Base-by-base conservation (phyloP, 1,140 invertebrate genomes). In the Dendroctonus ponderosae region DNA sequence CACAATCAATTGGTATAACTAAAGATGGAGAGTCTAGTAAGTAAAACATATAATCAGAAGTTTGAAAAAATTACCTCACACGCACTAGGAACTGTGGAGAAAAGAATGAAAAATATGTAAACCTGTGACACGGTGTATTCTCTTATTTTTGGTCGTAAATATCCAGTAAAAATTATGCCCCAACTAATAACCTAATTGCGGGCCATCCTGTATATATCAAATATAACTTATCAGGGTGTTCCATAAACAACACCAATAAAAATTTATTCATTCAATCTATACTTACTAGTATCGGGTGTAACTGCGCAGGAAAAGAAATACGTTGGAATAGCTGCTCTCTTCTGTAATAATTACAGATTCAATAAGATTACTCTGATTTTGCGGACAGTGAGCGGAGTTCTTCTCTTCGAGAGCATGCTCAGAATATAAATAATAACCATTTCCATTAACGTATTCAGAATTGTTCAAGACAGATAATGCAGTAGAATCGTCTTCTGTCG, bases 391-490 rank as follows among this genome's bases (percentile, higher is more conserved):
- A 51, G 66, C 62, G 26, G 37, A 72, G 60, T 77, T 58, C 40
- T 67, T 67, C 40, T 52, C 58, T 48, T 67, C 57, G 38, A 79
- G 15, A 38, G 82, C 79, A 37, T 81, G 66, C 67, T 79, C 79
- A 3, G 82, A 80, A 70, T 84, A 88, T 11, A 89, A 79, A 75
- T 86, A 89, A 77, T 84, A 89, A 58, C 59, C 59, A 50, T 61
- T 61, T 5, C 59, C 59, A 61, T 61, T 61, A 5, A 89, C 83
- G 79, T 86, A 89, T 76, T 86, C 85, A 5, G 87, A 87, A 63
- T 82, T 86, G 77, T 90, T 88, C 0, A 90, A 76, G 53, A 90
- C 84, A 14, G 88, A 87, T 43, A 88, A 75, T 7, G 86, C 86
- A 39, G 86, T 87, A 5, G 72, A 72, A 58, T 76, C 73, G 69